Evolutionary conservation across 2,797 vertebrate genomes (phyloP).

Genomic region (Halcyon smyrnensis): DNA sequence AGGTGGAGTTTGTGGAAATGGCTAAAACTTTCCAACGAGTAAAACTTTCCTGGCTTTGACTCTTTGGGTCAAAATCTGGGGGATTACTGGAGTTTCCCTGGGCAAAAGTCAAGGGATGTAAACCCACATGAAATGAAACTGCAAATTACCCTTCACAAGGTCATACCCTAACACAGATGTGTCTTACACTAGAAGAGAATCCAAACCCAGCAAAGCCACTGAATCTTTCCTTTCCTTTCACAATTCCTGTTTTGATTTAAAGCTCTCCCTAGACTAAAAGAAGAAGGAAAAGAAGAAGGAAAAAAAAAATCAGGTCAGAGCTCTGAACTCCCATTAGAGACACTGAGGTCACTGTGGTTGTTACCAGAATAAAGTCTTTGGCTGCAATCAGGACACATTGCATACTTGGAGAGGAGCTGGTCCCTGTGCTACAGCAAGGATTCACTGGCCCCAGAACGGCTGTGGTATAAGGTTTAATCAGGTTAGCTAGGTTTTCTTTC

Average conservation of each 20-base stretch:
- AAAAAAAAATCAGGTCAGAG: slow-evolving; percentile 17
- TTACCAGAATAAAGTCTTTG: neutral
- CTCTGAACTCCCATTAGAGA: neutral
- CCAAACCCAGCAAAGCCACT: neutral
- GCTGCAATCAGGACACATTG: neutral
- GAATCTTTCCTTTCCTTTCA: neutral
- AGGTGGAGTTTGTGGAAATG: neutral
- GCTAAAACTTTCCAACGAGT: slow-evolving; percentile 27
- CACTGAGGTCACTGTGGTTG: neutral
- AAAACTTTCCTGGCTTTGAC: slow-evolving; percentile 43
- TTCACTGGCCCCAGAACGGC: neutral
- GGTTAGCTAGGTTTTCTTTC: slow-evolving; percentile 68
- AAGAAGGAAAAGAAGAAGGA: neutral
- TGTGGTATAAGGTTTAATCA: slow-evolving; percentile 56
- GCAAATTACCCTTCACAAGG: neutral
- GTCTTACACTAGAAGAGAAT: neutral
- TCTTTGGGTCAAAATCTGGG: neutral
- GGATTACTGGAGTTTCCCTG: neutral
- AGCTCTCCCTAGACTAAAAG: neutral
- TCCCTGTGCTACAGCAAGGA: neutral
- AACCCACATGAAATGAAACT: neutral
- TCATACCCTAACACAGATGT: neutral
- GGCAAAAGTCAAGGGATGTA: neutral
- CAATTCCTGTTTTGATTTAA: neutral
- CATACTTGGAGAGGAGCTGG: neutral